phyloP scores from a whole-genome alignment of 2,113 vertebrate species.

The Oreochromis tanganicae region DNA sequence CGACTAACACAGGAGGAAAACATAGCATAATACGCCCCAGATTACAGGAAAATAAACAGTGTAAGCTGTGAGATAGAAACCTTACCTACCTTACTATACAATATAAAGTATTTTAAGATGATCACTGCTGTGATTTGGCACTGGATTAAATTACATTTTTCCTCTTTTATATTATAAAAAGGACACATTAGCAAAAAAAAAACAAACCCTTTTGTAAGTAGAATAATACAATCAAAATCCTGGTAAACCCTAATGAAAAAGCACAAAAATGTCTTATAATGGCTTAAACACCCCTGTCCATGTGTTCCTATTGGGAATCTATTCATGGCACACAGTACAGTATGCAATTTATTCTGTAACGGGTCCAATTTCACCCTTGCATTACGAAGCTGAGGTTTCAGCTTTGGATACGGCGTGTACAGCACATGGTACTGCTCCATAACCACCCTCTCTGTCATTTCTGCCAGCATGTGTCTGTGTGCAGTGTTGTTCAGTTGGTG shows the following conservation, averaged over 20 bases:
- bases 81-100: not conserved
- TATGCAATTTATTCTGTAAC: not conserved
- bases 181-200: not conserved
- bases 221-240: not conserved
- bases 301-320: not conserved
- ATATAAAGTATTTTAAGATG: not conserved
- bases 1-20: not conserved
- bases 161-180: not conserved
- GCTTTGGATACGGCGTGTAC: slow-evolving; percentile 5
- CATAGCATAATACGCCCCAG: not conserved
- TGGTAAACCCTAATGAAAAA: not conserved
- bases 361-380: not conserved
- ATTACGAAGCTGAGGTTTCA: slow-evolving; percentile 18
- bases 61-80: not conserved
- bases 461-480: not conserved
- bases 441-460: not conserved
- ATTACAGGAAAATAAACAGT: not conserved
- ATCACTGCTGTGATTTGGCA: not conserved
- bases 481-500: not conserved
- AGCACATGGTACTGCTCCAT: not conserved
- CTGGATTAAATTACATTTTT: not conserved
- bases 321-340: not conserved
- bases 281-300: not conserved
- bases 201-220: not conserved
- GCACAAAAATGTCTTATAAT: not conserved